Evolutionary conservation across 2,797 vertebrate species (phyloP).

Genomic region (Gymnothorax javanicus): DNA sequence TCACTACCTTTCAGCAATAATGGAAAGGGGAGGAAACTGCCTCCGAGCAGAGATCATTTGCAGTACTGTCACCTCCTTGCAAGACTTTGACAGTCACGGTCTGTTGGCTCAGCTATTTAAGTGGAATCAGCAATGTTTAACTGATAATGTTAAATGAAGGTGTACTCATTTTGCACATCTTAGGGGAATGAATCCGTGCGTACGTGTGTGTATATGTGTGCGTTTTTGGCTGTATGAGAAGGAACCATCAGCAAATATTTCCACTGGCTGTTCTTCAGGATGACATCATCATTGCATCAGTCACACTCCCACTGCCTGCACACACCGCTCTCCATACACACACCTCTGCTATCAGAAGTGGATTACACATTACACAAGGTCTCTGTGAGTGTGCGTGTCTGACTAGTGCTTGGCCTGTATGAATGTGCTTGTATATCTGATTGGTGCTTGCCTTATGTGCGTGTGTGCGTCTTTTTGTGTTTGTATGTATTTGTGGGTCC

Average conservation of each 20-base stretch:
- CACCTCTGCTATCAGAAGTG: neutral
- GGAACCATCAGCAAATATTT: neutral
- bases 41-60: neutral
- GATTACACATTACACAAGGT: neutral
- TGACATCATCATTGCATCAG: neutral
- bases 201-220: neutral
- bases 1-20: neutral
- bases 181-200: neutral
- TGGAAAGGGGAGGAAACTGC: neutral
- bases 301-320: neutral
- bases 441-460: neutral
- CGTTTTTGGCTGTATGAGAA: neutral
- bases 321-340: neutral
- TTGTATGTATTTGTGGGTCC: neutral
- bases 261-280: neutral
- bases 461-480: conserved; percentile 8
- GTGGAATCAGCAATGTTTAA: too few relatives aligned
- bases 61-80: neutral
- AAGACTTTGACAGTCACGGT: neutral
- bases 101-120: too few relatives aligned
- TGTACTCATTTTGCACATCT: neutral
- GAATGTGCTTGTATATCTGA: neutral
- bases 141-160: neutral
- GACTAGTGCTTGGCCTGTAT: neutral
- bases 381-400: neutral